Conservation (phyloP, 2,888 invertebrate genomes). For the Uloborus plumipes region DNA sequence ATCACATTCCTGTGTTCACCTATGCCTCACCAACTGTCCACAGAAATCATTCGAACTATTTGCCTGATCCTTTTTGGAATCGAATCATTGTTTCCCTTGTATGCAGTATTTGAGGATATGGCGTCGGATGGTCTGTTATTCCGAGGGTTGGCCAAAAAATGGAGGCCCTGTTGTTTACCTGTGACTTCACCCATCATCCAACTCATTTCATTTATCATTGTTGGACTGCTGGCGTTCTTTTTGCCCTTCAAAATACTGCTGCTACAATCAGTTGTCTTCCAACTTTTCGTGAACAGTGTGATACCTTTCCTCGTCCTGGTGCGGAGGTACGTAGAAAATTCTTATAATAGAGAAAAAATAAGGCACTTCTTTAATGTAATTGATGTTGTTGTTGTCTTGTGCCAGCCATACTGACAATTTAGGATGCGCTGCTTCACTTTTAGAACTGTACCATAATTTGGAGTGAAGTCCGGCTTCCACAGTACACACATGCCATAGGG, state of each 20-base stretch:
- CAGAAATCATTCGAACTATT: conserved; percentile 23
- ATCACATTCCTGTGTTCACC: too few species aligned
- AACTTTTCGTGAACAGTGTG: conserved; percentile 27
- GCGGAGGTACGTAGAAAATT: conserved; percentile 28
- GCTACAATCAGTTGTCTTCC: conserved; percentile 20
- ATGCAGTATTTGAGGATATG: conserved; percentile 48
- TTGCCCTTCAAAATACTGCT: neutral
- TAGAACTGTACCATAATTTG: too few species aligned
- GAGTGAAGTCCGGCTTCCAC: too few species aligned
- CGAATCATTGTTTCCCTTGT: conserved; percentile 44
- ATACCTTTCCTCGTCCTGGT: conserved; percentile 44
- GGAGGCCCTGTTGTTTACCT: conserved; percentile 39
- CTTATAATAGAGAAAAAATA: too few species aligned
- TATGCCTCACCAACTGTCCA: neutral
- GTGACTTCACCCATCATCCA: conserved; percentile 23
- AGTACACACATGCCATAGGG: too few species aligned
- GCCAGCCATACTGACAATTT: too few species aligned
- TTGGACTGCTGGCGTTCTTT: conserved; percentile 13
- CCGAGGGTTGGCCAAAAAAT: conserved; percentile 52
- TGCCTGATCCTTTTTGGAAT: conserved; percentile 26
- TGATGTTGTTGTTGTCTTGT: too few species aligned
- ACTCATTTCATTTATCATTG: neutral
- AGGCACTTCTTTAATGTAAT: too few species aligned
- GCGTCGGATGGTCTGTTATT: conserved; percentile 65
- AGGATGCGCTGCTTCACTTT: too few species aligned